These are phyloP conservation scores for Parascotia fuliginaria DNA, from an alignment of 2,888 invertebrate species.

Conservation along the genomic window DNA sequence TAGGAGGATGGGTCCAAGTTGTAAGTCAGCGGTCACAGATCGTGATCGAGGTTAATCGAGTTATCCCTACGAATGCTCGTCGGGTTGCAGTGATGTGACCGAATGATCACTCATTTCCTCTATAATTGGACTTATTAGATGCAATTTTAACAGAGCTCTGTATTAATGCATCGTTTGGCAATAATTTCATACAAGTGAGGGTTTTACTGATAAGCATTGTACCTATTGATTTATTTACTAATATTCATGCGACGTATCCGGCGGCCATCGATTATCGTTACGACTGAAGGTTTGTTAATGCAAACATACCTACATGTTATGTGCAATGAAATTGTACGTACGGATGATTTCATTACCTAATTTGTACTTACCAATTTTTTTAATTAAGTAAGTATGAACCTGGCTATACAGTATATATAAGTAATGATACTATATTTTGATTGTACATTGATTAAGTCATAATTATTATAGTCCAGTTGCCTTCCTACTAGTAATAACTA, in stretches of 20 bases:
- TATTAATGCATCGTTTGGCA: neutral
- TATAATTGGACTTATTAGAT: slow-evolving; percentile 49
- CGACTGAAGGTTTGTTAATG: no score
- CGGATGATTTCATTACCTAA: no score
- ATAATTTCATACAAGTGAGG: neutral
- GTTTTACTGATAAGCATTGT: neutral
- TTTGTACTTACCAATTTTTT: no score
- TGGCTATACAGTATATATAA: no score
- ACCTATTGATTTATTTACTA: neutral
- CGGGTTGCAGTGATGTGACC: slow-evolving; percentile 40
- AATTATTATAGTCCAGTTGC: no score
- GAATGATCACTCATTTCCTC: slow-evolving; percentile 62
- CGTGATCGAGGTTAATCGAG: slow-evolving; percentile 61
- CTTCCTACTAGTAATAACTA: no score
- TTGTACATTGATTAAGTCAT: no score
- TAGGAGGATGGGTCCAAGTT: slow-evolving; percentile 18
- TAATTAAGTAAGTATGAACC: no score
- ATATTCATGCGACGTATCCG: neutral
- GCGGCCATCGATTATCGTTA: neutral
- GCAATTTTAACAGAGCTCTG: slow-evolving; percentile 29
- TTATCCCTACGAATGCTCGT: slow-evolving; percentile 56
- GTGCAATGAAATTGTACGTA: no score
- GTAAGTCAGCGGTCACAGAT: slow-evolving; percentile 42
- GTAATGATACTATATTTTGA: no score
- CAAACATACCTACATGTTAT: no score